Percentiles rank a stretch among this genome's conserved stretches.
Conservation (phyloP, 1,140 invertebrate genomes). For the Galleria mellonella region DNA sequence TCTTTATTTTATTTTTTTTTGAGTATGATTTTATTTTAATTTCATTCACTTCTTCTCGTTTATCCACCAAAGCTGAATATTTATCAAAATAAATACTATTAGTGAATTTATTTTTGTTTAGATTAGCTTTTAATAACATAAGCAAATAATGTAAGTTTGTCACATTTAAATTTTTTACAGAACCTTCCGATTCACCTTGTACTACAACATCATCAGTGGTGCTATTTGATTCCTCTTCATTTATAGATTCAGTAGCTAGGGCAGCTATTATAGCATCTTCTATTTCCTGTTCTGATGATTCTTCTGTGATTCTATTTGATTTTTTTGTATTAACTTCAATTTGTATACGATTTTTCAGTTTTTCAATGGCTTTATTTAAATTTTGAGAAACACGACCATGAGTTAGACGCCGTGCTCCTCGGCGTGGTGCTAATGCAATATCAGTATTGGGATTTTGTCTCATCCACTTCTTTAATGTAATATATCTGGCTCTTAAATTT, state of each 20-base stretch:
- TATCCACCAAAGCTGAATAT: conserved; percentile 27
- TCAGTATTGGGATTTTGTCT: conserved; percentile 42
- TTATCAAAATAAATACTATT: conserved; percentile 18
- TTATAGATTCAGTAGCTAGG: conserved; percentile 33
- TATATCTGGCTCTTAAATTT: conserved; percentile 43
- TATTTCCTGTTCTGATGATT: conserved; percentile 41
- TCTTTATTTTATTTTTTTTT: conserved; percentile 23
- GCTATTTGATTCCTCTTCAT: background rate
- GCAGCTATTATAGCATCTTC: conserved; percentile 53
- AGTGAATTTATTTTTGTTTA: conserved; percentile 32
- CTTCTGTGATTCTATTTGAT: conserved; percentile 28
- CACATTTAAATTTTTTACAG: conserved; percentile 15
- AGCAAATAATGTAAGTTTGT: conserved; percentile 39
- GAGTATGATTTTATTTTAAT: conserved; percentile 52
- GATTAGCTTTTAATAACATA: conserved; percentile 36
- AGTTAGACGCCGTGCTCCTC: conserved; percentile 39
- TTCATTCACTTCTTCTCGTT: conserved; percentile 15
- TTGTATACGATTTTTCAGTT: conserved; percentile 44
- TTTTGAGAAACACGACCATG: conserved; percentile 36
- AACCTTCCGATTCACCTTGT: conserved; percentile 22
- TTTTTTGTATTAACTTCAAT: conserved; percentile 38
- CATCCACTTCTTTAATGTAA: conserved; percentile 55
- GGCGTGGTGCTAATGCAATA: conserved; percentile 43
- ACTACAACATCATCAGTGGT: background rate
- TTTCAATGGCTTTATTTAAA: conserved; percentile 47